Conservation (phyloP, 1,140 invertebrate genomes). For the Drosophila bocki region DNA sequence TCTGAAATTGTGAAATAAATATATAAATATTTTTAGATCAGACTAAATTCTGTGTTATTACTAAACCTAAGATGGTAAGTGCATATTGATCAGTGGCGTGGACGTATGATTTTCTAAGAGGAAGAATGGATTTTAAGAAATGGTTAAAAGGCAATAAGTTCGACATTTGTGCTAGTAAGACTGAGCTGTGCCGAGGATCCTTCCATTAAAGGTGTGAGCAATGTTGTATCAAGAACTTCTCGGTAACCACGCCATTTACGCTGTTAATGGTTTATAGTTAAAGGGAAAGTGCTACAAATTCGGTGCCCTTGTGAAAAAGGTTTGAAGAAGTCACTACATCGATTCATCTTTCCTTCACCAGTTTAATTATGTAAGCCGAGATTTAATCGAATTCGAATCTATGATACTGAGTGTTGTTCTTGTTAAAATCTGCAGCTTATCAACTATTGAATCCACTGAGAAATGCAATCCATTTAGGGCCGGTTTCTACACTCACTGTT, state of each 20-base stretch:
- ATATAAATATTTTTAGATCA: conserved; percentile 4
- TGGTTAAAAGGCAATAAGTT: not conserved
- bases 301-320: not conserved
- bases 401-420: not conserved
- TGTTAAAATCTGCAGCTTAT: not conserved
- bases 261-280: not conserved
- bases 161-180: not conserved
- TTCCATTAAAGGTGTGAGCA: not conserved
- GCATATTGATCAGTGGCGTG: not conserved
- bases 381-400: not conserved
- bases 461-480: not conserved
- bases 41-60: too few relatives aligned
- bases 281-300: not conserved
- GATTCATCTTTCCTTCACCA: not conserved
- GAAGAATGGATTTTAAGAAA: too few relatives aligned
- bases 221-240: not conserved
- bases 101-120: not conserved
- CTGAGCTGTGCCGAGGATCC: not conserved
- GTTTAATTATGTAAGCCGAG: not conserved
- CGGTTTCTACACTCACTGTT: not conserved
- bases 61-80: not conserved
- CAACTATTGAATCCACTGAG: not conserved
- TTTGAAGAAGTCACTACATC: not conserved
- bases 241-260: not conserved
- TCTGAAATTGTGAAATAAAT: conserved; percentile 54